These are phyloP conservation scores for Neodontobutis hainanensis DNA, from an alignment of 2,113 vertebrate genomes.

Conservation along the genomic window DNA sequence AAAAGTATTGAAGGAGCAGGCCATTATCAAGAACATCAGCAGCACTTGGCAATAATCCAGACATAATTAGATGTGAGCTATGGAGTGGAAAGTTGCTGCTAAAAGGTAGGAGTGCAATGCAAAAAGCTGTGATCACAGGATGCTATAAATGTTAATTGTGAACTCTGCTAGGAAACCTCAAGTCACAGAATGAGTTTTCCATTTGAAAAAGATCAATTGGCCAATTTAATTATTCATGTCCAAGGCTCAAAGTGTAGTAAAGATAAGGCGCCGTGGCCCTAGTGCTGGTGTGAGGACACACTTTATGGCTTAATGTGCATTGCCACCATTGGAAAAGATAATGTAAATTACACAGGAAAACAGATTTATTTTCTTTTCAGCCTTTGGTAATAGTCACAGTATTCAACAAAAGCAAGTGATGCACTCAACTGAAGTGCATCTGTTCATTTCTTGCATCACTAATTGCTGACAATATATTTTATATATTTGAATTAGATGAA, in stretches of 20 bases:
- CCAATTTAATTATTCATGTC: conserved; percentile 53
- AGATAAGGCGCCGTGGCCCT: background rate
- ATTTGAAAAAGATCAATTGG: conserved; percentile 35
- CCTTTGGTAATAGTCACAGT: conserved; percentile 8
- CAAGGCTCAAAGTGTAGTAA: conserved; percentile 25
- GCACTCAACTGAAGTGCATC: too few relatives aligned
- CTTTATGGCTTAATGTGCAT: background rate
- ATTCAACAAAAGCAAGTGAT: conserved; percentile 20
- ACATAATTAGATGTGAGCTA: too few relatives aligned
- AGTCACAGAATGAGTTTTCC: conserved; percentile 35
- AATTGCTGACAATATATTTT: conserved; percentile 9
- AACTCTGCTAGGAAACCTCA: conserved; percentile 1
- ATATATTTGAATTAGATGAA: background rate
- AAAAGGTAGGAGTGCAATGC: background rate
- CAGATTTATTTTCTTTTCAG: background rate
- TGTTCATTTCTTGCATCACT: conserved; percentile 39
- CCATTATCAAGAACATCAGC: too few relatives aligned
- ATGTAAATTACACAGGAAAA: background rate
- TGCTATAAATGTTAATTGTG: background rate
- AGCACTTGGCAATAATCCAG: too few relatives aligned
- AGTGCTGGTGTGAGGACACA: too few relatives aligned
- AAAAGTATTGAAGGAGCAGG: background rate
- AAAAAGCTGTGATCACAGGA: background rate
- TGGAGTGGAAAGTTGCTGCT: background rate
- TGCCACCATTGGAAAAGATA: too few relatives aligned